A percentile compares a stretch with the other conserved stretches of the same genome.
phyloP scores from a whole-genome alignment of 2,113 vertebrate genomes.

The Cyprinodon variegatus region DNA sequence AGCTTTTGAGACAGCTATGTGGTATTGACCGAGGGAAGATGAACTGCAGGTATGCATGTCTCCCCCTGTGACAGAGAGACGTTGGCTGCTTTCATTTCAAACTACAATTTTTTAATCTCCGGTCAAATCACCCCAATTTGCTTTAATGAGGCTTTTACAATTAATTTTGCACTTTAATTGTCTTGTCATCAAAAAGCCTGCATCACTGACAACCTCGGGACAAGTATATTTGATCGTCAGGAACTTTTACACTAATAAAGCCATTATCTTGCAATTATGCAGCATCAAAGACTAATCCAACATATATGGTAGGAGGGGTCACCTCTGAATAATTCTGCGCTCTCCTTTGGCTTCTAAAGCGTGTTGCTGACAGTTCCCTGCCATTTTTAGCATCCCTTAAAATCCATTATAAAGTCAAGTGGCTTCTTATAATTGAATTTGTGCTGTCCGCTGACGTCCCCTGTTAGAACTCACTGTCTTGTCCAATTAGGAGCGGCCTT shows the following conservation, averaged over 20 bases:
- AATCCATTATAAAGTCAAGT: constrained; percentile 79
- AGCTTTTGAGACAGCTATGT: constrained; percentile 58
- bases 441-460: constrained; percentile 58
- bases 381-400: constrained; percentile 76
- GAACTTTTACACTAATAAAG: background rate
- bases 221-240: background rate
- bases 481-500: constrained; percentile 70
- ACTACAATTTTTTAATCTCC: constrained; percentile 6
- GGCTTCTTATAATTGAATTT: constrained; percentile 73
- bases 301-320: background rate
- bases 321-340: too few relatives aligned
- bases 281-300: background rate
- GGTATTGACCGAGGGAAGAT: constrained; percentile 66
- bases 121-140: constrained; percentile 6
- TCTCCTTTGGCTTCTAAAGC: constrained; percentile 3
- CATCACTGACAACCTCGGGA: background rate
- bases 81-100: background rate
- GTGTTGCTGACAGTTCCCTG: constrained; percentile 58
- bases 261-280: background rate
- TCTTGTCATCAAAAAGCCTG: background rate
- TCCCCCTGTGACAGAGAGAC: background rate
- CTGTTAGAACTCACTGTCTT: constrained; percentile 78
- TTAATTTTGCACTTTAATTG: background rate
- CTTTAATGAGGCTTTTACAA: background rate
- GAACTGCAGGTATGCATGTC: constrained; percentile 28